phyloP scores from a whole-genome alignment of 2,888 invertebrate species.

The Orthonevra nobilis region DNA sequence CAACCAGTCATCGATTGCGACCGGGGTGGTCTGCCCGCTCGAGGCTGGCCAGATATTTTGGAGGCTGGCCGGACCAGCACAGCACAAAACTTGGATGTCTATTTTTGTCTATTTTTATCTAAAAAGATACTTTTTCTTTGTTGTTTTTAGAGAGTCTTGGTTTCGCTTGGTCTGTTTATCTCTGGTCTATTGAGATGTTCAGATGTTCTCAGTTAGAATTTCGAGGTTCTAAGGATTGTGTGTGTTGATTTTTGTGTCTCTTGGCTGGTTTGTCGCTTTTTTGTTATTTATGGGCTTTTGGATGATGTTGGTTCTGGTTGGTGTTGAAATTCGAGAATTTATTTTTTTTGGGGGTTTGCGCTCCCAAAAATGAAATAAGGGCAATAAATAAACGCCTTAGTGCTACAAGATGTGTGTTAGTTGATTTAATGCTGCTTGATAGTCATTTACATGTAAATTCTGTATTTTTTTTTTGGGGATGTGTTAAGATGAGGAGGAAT shows the following conservation, averaged over 20 bases:
- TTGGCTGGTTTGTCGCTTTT: conserved; percentile 1
- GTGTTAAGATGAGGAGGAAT: too few relatives aligned
- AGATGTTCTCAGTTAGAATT: not conserved
- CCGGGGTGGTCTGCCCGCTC: conserved; percentile 37
- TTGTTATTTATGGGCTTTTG: conserved; percentile 55
- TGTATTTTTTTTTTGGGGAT: conserved; percentile 5
- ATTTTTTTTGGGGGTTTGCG: conserved; percentile 24
- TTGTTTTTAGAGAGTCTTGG: too few relatives aligned
- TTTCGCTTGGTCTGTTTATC: conserved; percentile 34
- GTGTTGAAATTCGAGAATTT: conserved; percentile 68
- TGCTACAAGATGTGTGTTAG: conserved; percentile 38
- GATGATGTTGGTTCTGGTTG: conserved; percentile 51
- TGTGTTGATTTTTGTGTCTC: not conserved
- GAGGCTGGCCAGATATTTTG: not conserved
- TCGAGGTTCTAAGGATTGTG: not conserved
- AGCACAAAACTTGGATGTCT: conserved; percentile 12
- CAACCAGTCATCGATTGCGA: conserved; percentile 37
- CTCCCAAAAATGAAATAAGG: conserved; percentile 58
- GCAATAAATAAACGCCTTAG: conserved; percentile 61
- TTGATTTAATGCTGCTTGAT: conserved; percentile 59
- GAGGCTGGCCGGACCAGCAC: conserved; percentile 7
- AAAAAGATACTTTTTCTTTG: conserved; percentile 45
- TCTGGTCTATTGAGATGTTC: conserved; percentile 50
- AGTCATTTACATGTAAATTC: conserved; percentile 56
- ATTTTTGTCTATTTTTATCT: conserved; percentile 51